These are phyloP conservation scores for Nesogale talazaci DNA, from an alignment of 2,113 vertebrate species.

Conservation along the genomic window DNA sequence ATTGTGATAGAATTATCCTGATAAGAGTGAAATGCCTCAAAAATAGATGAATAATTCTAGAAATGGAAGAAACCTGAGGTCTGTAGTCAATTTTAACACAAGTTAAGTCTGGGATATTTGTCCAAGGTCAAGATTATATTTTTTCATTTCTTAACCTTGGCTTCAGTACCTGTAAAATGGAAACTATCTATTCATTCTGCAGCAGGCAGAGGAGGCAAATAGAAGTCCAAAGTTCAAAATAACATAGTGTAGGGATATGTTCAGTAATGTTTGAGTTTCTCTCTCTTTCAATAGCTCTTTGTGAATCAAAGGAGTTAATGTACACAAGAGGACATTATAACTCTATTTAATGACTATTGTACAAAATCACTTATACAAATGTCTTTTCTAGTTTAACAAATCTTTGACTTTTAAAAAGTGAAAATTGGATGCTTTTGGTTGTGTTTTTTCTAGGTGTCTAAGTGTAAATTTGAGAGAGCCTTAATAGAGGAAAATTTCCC, in stretches of 20 bases:
- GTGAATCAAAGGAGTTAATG: constrained; percentile 3
- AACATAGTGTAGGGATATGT: not conserved
- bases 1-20: not conserved
- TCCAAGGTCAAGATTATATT: not conserved
- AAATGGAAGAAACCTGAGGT: not conserved
- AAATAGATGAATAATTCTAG: not conserved
- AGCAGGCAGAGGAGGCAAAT: not conserved
- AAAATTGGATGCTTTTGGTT: not conserved
- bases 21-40: not conserved
- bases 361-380: constrained; percentile 20
- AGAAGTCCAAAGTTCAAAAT: not conserved
- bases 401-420: not conserved
- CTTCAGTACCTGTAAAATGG: not conserved
- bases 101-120: not conserved
- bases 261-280: constrained; percentile 4
- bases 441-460: not conserved
- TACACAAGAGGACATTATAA: not conserved
- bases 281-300: not conserved
- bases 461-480: not conserved
- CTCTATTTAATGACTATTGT: not conserved
- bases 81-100: not conserved
- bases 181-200: not conserved
- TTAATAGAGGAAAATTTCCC: not conserved
- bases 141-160: not conserved
- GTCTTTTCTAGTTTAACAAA: not conserved